Conservation (phyloP, 2,888 invertebrate species). For the Lapara coniferarum region DNA sequence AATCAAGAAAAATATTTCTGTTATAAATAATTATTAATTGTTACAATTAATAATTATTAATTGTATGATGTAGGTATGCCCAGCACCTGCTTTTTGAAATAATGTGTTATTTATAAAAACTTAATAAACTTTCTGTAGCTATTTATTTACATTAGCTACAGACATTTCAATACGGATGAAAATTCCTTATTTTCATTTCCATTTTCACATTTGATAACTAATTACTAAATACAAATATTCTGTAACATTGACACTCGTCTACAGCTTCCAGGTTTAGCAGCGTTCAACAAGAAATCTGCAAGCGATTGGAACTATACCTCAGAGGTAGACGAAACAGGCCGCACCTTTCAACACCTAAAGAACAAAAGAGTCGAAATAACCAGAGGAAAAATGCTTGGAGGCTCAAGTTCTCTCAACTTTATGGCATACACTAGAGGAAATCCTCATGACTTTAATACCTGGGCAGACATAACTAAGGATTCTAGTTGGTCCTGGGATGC, state of each 20-base stretch:
- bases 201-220: neutral
- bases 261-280: constrained; percentile 44
- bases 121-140: too few species aligned
- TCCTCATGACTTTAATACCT: constrained; percentile 48
- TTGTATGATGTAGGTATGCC: too few species aligned
- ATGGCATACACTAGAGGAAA: constrained; percentile 52
- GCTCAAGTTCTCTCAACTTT: constrained; percentile 52
- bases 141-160: too few species aligned
- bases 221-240: neutral
- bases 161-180: too few species aligned
- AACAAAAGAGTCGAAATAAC: constrained; percentile 37
- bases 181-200: too few species aligned
- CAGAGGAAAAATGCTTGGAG: constrained; percentile 55
- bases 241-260: constrained; percentile 24
- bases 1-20: too few species aligned
- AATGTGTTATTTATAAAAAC: too few species aligned
- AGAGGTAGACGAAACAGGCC: constrained; percentile 32
- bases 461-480: constrained; percentile 46
- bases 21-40: too few species aligned
- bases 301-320: constrained; percentile 52
- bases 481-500: constrained; percentile 51
- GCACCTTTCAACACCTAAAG: constrained; percentile 32
- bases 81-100: too few species aligned
- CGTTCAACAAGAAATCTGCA: constrained; percentile 38
- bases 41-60: too few species aligned